Evolutionary conservation across 2,113 vertebrate genomes (phyloP).

Genomic region (Guaruba guarouba): DNA sequence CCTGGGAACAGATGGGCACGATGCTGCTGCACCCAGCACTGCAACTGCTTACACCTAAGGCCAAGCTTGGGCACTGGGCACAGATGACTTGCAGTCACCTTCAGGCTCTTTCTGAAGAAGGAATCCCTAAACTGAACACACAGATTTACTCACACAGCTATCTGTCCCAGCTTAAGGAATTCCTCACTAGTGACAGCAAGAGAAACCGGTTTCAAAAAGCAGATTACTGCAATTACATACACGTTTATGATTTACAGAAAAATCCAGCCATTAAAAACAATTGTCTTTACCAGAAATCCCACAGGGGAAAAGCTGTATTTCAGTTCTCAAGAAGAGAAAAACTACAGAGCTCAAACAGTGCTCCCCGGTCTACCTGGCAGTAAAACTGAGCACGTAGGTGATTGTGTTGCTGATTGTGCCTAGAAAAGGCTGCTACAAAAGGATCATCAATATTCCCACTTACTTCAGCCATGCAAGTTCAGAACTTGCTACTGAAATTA

Average conservation of each 20-base stretch:
- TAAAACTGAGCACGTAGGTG: neutral
- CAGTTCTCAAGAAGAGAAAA: constrained; percentile 56
- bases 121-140: neutral
- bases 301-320: constrained; percentile 40
- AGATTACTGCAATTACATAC: constrained; percentile 39
- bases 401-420: neutral
- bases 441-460: neutral
- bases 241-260: neutral
- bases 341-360: constrained; percentile 7
- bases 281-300: constrained; percentile 44
- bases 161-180: neutral
- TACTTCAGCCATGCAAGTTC: neutral
- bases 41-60: neutral
- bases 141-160: neutral
- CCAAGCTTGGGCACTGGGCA: neutral
- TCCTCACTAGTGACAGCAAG: neutral
- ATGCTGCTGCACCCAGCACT: neutral
- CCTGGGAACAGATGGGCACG: neutral
- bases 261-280: constrained; percentile 34
- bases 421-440: neutral
- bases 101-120: neutral
- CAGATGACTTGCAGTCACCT: neutral
- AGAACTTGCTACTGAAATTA: neutral
- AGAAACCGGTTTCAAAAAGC: constrained; percentile 12
- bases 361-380: neutral